phyloP scores from a whole-genome alignment of 2,888 invertebrate species.

The Cryptophagus acutangulus region DNA sequence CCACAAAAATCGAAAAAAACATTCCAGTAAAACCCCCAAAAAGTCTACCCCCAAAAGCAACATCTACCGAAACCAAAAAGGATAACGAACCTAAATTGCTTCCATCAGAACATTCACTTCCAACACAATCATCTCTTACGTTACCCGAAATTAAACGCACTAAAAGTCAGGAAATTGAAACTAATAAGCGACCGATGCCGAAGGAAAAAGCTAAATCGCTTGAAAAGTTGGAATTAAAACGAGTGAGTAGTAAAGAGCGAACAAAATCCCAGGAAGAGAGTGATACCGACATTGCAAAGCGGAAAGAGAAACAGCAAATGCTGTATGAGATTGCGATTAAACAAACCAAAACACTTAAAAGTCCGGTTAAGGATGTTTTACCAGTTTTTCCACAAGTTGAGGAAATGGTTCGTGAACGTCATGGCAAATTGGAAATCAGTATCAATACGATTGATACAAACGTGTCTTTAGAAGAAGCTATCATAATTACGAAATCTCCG shows the following conservation, averaged over 20 bases:
- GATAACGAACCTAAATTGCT: conserved; percentile 11
- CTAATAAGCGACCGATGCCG: conserved; percentile 47
- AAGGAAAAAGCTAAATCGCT: conserved; percentile 67
- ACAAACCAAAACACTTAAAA: conserved; percentile 68
- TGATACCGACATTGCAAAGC: conserved; percentile 65
- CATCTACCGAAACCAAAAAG: conserved; percentile 24
- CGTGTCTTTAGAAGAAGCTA: conserved; percentile 60
- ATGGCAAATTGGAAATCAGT: conserved; percentile 69
- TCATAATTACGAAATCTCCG: conserved; percentile 70
- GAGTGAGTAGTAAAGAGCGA: conserved; percentile 58
- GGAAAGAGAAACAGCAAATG: conserved; percentile 71
- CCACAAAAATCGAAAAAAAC: conserved; percentile 20
- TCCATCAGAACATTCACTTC: conserved; percentile 49
- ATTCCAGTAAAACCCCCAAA: conserved; percentile 34
- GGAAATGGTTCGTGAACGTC: conserved; percentile 67
- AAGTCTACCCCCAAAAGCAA: conserved; percentile 26
- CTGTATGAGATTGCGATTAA: conserved; percentile 70
- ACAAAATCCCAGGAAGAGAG: conserved; percentile 70
- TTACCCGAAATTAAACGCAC: conserved; percentile 52
- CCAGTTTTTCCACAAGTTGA: conserved; percentile 69
- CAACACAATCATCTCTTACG: conserved; percentile 31
- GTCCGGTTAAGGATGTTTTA: conserved; percentile 67
- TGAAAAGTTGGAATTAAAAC: conserved; percentile 59
- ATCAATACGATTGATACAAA: conserved; percentile 56
- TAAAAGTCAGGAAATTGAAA: conserved; percentile 59